Evolutionary conservation across 2,113 vertebrate genomes (phyloP).

Genomic region (Uropsilus gracilis): DNA sequence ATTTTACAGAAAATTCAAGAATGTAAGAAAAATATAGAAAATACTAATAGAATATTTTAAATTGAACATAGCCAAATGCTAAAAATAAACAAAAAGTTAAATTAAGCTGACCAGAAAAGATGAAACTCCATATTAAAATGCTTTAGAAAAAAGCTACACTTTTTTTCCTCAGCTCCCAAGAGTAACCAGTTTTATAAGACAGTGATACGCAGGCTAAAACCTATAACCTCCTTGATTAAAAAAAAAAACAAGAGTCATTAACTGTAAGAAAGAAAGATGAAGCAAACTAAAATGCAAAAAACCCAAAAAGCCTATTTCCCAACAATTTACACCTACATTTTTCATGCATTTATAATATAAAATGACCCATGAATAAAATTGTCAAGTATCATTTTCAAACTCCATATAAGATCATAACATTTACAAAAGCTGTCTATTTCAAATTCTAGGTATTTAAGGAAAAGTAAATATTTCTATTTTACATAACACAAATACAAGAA

Average conservation of each 20-base stretch:
- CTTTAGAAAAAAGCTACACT: background rate
- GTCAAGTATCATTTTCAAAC: too few species aligned
- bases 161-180: background rate
- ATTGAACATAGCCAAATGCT: background rate
- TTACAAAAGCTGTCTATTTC: slow-evolving; percentile 5
- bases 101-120: slow-evolving; percentile 1
- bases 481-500: slow-evolving; percentile 5
- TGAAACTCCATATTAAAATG: background rate
- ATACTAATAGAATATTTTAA: slow-evolving; percentile 15
- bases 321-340: background rate
- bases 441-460: background rate
- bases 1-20: background rate
- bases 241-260: background rate
- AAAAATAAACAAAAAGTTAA: slow-evolving; percentile 11
- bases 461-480: slow-evolving; percentile 20
- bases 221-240: background rate
- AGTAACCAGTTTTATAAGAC: background rate
- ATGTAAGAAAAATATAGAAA: slow-evolving; percentile 27
- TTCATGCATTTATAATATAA: background rate
- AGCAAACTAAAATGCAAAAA: background rate
- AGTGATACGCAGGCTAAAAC: background rate
- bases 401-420: background rate
- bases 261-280: slow-evolving; percentile 20
- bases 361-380: slow-evolving; percentile 5
- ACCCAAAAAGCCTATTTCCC: background rate